phyloP scores from a whole-genome alignment of 2,797 vertebrate species.

The Schizothorax lantsangensis region DNA sequence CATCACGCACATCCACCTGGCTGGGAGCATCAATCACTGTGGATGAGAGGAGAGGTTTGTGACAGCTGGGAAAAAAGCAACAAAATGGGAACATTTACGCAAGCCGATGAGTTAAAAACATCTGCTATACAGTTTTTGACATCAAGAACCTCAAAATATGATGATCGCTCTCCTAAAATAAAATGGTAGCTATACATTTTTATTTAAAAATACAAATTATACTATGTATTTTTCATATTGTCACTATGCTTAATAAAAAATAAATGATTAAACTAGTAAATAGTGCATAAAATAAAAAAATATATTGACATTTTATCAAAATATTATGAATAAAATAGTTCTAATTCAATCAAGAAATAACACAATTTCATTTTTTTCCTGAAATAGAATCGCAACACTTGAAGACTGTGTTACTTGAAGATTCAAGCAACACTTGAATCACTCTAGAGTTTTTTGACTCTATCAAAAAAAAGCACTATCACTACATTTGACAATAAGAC shows the following conservation, averaged over 20 bases:
- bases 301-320: neutral
- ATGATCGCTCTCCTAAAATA: neutral
- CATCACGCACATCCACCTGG: slow-evolving; percentile 88
- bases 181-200: neutral
- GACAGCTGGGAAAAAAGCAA: slow-evolving; percentile 3
- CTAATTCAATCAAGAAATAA: neutral
- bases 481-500: neutral
- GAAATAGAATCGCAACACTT: neutral
- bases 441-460: no score
- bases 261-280: neutral
- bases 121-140: neutral
- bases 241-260: neutral
- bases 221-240: neutral
- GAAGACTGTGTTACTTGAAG: no score
- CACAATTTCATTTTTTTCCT: neutral
- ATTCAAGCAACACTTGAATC: no score
- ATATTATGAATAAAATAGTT: neutral
- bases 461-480: neutral
- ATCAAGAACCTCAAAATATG: neutral
- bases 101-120: slow-evolving; percentile 21
- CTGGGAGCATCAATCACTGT: slow-evolving; percentile 92
- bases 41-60: neutral
- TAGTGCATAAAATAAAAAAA: neutral
- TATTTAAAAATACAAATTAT: neutral
- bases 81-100: neutral